Evolutionary conservation across 2,797 vertebrate genomes (phyloP), one percentile per base, ranked within the genome.

Genomic region (Lycodopsis pacificus): DNA sequence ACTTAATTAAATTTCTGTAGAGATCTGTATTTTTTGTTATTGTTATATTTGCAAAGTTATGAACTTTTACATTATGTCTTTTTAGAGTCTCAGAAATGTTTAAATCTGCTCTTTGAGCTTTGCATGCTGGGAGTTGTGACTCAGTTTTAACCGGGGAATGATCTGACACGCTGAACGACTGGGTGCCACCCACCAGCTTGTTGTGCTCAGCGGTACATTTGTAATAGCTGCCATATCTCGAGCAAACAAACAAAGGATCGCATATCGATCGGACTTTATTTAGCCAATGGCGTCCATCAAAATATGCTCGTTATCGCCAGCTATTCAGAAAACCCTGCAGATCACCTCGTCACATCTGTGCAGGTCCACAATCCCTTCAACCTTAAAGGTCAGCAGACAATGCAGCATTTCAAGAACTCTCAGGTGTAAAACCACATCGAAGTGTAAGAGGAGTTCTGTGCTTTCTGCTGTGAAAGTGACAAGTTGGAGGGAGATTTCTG

Each of bases 391-490:
- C 44, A 13, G 15, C 10, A 12, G 49, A 59, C 10, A 34, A 22
- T 56, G 53, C 8, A 4, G 25, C 6, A 34, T 30, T n/a, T 61
- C 3, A 58, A 12, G 2, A 25, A 4, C 10, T 30, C 38, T 30
- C 14, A 71, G 20, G 20, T 70, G 38, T 71, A 59, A 61, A 88
- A 76, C 62, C 77, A 66, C 71, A 75, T 65, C 20, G 22, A 11
- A 22, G 46, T 15, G 4, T 30, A 30, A 38, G 2, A 56, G 13
- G 3, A 22, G 4, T 53, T 34, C 25, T 72, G 80, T 56, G 82
- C 74, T 71, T 83, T 77, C 3, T 27, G 34, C 27, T 58, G 19
- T 62, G 74, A 86, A 75, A 79, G 36, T 76, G 53, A 82, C 36
- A 88, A 42, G 48, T 53, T 14, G 48, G 32, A 42, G 65, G 65